phyloP scores from a whole-genome alignment of 2,113 vertebrate genomes.

The Megalops atlanticus region DNA sequence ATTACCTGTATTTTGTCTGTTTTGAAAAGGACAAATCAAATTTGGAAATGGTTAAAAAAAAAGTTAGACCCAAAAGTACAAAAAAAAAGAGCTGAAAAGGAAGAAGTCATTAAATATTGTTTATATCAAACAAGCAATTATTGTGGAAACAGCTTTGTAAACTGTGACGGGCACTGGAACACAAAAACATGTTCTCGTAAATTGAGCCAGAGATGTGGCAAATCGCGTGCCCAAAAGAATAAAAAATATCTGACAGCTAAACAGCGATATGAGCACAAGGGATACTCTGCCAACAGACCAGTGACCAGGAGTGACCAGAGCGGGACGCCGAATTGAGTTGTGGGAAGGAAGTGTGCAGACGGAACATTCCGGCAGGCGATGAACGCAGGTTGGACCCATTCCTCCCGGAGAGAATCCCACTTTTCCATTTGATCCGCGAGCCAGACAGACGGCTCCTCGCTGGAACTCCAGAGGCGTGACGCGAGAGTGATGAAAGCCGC shows the following conservation, averaged over 20 bases:
- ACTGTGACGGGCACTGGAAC: background rate
- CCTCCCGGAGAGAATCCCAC: conserved; percentile 47
- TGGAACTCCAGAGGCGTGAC: conserved; percentile 68
- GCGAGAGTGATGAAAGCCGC: conserved; percentile 75
- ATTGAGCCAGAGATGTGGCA: too few relatives aligned
- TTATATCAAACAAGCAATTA: background rate
- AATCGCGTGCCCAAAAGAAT: too few relatives aligned
- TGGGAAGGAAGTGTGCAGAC: too few relatives aligned
- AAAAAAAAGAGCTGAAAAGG: background rate
- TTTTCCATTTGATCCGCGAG: conserved; percentile 56
- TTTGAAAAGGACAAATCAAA: background rate
- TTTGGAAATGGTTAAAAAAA: background rate
- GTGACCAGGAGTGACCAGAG: background rate
- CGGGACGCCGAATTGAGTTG: too few relatives aligned
- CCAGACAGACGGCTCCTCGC: conserved; percentile 67
- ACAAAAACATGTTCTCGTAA: background rate
- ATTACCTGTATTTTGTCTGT: background rate
- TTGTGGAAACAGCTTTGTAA: conserved; percentile 5
- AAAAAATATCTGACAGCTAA: too few relatives aligned
- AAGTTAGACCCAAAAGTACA: background rate
- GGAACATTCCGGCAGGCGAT: too few relatives aligned
- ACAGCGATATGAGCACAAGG: too few relatives aligned
- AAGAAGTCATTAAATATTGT: conserved; percentile 10
- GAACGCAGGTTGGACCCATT: conserved; percentile 30
- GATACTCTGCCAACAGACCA: too few relatives aligned